Evolutionary conservation across 2,113 vertebrate genomes (phyloP).

Genomic region (Amphilophus citrinellus): DNA sequence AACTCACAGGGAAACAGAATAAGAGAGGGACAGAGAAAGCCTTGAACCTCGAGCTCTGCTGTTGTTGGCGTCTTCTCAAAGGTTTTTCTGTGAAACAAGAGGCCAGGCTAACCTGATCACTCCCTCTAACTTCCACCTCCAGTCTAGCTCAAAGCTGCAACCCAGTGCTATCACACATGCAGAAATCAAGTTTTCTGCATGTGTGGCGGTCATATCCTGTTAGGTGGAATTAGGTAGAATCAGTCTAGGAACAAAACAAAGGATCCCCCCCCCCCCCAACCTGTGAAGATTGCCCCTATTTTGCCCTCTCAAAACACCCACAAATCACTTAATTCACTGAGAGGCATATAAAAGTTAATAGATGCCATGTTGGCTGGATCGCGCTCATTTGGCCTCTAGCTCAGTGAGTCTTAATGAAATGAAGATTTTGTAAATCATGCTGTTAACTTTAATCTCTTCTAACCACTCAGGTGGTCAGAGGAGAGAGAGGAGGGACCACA

Average conservation of each 20-base stretch:
- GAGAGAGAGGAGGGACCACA: slow-evolving; percentile 58
- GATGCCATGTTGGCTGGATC: slow-evolving; percentile 21
- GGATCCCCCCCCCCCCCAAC: neutral
- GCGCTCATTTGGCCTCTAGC: slow-evolving; percentile 21
- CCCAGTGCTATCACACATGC: slow-evolving; percentile 14
- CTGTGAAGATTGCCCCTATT: slow-evolving; percentile 19
- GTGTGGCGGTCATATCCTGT: slow-evolving; percentile 40
- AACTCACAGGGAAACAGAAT: slow-evolving; percentile 35
- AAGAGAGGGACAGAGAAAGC: slow-evolving; percentile 63
- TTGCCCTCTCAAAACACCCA: slow-evolving; percentile 13
- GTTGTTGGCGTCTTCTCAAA: slow-evolving; percentile 79
- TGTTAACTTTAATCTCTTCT: slow-evolving; percentile 46
- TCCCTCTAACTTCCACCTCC: slow-evolving; percentile 57
- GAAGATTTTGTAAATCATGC: slow-evolving; percentile 45
- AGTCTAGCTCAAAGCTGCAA: slow-evolving; percentile 30
- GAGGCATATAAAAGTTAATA: slow-evolving; percentile 53
- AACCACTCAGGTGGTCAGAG: neutral
- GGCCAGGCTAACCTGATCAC: slow-evolving; percentile 54
- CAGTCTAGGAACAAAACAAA: neutral
- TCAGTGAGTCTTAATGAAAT: slow-evolving; percentile 25
- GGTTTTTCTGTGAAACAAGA: slow-evolving; percentile 71
- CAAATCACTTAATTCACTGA: slow-evolving; percentile 20
- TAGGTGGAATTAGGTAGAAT: slow-evolving; percentile 12
- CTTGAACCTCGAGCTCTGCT: slow-evolving; percentile 72
- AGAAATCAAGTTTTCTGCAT: slow-evolving; percentile 8